These are phyloP conservation scores for Eunapius fragilis DNA, from an alignment of 37 sponge, comb jelly and placozoan genomes.

Conservation along the genomic window DNA sequence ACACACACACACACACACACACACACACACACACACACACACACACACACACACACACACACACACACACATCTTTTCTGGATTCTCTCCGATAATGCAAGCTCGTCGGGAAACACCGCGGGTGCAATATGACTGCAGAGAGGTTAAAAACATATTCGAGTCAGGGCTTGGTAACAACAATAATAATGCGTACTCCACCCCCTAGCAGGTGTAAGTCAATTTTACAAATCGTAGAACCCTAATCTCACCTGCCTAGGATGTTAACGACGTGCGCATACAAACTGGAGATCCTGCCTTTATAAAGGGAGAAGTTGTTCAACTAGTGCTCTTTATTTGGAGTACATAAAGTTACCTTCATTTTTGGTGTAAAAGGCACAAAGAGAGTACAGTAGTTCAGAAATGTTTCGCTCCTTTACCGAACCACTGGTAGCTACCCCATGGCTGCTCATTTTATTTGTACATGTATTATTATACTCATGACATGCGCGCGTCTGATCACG, in stretches of 20 bases:
- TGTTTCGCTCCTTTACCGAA: constrained; percentile 1
- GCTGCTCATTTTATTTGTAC: background rate
- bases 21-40: background rate
- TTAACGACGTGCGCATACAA: constrained; percentile 36
- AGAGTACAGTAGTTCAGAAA: constrained; percentile 43
- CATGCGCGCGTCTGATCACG: background rate
- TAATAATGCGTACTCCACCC: background rate
- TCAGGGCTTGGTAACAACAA: background rate
- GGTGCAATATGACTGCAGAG: constrained; percentile 35
- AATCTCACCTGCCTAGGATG: constrained; percentile 59
- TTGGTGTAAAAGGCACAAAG: constrained; percentile 46
- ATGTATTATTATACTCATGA: background rate
- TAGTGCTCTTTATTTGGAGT: constrained; percentile 49
- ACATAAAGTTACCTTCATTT: constrained; percentile 19
- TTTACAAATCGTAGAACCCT: too few relatives aligned
- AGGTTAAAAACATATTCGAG: too few relatives aligned
- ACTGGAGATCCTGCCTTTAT: constrained; percentile 4
- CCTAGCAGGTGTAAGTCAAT: background rate
- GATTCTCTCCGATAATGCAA: constrained; percentile 67
- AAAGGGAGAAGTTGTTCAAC: background rate
- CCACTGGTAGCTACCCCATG: background rate
- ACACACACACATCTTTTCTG: constrained; percentile 76
- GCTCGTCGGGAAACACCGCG: constrained; percentile 52
- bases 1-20: constrained; percentile 4
- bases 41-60: background rate